Base-by-base conservation (phyloP, 2,797 vertebrate genomes). In the Nannoperca australis region DNA sequence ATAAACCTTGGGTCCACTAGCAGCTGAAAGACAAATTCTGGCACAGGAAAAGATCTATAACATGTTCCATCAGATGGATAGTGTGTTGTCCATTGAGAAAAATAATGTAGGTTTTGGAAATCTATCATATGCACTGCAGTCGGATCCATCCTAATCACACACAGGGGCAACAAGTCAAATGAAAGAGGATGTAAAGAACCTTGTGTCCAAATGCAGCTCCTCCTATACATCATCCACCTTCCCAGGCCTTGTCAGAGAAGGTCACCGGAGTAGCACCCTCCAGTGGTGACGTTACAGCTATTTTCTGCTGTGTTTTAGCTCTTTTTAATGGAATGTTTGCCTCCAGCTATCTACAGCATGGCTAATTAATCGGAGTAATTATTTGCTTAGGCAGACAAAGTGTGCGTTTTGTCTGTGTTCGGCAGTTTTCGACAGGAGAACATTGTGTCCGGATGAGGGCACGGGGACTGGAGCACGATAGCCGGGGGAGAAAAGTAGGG, bases 321-420 rank as follows among this genome's bases (percentile, higher is more conserved):
- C 85, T 82, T 92, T 92, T 90, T 93, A 93, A 94, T 93, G 76
- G 79, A 84, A 88, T 84, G 85, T 91, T 92, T 87, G 93, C 94
- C 94, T 92, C 84, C 79, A 93, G 94, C 93, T 93, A 93, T 93
- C 91, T 90, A 79, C 90, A 91, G 92, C 92, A 93, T 92, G 92
- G 91, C 91, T 94, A 94, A 95, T 96, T 96, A 95, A 94, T 94
- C 87, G 81, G 91, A 92, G 93, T 94, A 94, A 94, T 94, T 94
- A 95, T 95, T 95, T 95, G 93, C 95, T 95, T 95, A 95, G 92
- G 93, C 92, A 87, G 93, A 95, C 92, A 93, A 94, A 95, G 92
- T 93, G 91, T 90, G 88, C 70, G 76, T 92, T 95, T 94, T 94
- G 93, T 94, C 90, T 88, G 91, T 84, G 84, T 92, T 91, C 80